Percentiles rank a stretch among this genome's conserved stretches.
Conservation (phyloP, 2,888 invertebrate genomes). For the Eupithecia pulchellata region DNA sequence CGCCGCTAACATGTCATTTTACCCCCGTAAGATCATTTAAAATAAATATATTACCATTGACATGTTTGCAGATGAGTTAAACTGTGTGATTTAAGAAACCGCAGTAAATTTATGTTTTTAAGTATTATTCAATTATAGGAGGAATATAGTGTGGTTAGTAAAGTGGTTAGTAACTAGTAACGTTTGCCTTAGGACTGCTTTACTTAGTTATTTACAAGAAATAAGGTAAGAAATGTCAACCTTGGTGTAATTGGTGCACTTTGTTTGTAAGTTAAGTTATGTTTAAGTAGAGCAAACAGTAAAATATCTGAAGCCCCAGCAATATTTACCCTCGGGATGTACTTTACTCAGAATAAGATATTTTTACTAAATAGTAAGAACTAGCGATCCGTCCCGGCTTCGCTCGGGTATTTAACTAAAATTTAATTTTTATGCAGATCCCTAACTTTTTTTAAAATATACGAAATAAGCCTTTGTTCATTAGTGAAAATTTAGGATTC, state of each 20-base stretch:
- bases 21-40: constrained; percentile 15
- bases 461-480: too few species aligned
- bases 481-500: too few species aligned
- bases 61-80: constrained; percentile 18
- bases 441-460: too few species aligned
- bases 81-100: background rate
- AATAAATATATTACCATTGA: constrained; percentile 20
- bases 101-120: background rate
- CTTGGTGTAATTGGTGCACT: background rate
- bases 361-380: too few species aligned
- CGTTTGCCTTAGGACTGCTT: background rate
- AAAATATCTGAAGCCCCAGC: background rate
- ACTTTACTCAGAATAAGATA: background rate
- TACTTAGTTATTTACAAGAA: constrained; percentile 2
- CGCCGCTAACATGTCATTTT: constrained; percentile 29
- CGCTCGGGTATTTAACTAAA: too few species aligned
- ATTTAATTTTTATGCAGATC: too few species aligned
- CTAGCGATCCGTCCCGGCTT: too few species aligned
- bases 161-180: background rate
- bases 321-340: background rate
- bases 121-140: constrained; percentile 1
- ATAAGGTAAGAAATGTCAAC: constrained; percentile 11
- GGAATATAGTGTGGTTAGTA: background rate
- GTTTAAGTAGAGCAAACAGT: background rate
- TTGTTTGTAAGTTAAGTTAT: background rate